phyloP scores from a whole-genome alignment of 2,888 invertebrate genomes.

The Drosophila subsilvestris region DNA sequence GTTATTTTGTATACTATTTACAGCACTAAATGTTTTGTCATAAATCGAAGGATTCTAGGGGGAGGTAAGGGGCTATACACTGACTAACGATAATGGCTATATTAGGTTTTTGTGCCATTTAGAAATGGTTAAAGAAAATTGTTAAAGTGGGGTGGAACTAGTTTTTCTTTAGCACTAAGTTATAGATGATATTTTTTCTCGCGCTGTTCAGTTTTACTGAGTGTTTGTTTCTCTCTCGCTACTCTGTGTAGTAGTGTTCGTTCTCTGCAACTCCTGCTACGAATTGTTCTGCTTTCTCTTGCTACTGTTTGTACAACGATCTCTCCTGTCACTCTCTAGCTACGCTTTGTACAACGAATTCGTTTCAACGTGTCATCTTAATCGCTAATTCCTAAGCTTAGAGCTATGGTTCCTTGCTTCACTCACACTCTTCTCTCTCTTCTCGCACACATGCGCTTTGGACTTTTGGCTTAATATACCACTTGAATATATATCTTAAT shows the following conservation, averaged over 20 bases:
- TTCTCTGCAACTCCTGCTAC: conserved; percentile 26
- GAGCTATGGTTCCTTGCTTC: conserved; percentile 48
- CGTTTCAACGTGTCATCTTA: conserved; percentile 33
- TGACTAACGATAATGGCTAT: conserved; percentile 16
- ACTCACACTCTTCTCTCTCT: conserved; percentile 29
- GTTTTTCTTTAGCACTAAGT: conserved; percentile 28
- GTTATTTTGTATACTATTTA: conserved; percentile 57
- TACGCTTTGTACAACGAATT: conserved; percentile 12
- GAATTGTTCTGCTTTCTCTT: conserved; percentile 15
- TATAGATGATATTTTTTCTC: conserved; percentile 34
- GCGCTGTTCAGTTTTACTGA: conserved; percentile 39
- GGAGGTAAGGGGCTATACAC: conserved; percentile 10
- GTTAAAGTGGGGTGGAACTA: background rate
- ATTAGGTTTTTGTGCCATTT: conserved; percentile 34
- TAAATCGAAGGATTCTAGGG: conserved; percentile 21
- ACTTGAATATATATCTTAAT: conserved; percentile 36
- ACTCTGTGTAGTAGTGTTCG: conserved; percentile 37
- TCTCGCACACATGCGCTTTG: conserved; percentile 67
- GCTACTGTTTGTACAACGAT: conserved; percentile 14
- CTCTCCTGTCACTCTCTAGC: conserved; percentile 1
- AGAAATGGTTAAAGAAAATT: conserved; percentile 19
- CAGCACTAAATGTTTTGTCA: conserved; percentile 68
- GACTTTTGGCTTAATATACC: conserved; percentile 72
- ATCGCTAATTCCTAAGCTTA: conserved; percentile 31
- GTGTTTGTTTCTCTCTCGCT: conserved; percentile 3